Conservation (phyloP, 2,888 invertebrate genomes). For the Cynaeus angustus region DNA sequence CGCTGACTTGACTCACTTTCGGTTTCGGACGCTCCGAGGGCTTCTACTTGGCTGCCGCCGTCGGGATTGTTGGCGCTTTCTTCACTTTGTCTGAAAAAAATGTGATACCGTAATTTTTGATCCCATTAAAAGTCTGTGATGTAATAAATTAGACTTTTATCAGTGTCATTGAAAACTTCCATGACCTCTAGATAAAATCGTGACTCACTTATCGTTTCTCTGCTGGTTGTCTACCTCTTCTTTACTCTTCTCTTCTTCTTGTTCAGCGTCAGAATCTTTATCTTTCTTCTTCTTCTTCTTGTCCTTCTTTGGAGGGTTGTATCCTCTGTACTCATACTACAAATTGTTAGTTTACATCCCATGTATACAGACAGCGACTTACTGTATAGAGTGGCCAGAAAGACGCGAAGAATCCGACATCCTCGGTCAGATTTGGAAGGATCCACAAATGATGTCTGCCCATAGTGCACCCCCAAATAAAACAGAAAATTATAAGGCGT, state of each 20-base stretch:
- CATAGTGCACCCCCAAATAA: conserved; percentile 90
- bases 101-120: neutral
- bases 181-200: neutral
- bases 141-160: no score
- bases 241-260: conserved; percentile 63
- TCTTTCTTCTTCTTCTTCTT: conserved; percentile 85
- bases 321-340: conserved; percentile 88
- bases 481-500: conserved; percentile 91
- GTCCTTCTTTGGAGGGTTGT: conserved; percentile 73
- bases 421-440: conserved; percentile 98
- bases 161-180: no score
- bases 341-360: no score
- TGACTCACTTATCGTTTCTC: conserved; percentile 55
- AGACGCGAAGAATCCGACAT: conserved; percentile 98
- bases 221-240: conserved; percentile 50
- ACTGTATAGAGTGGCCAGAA: conserved; percentile 98
- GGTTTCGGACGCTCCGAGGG: conserved; percentile 77
- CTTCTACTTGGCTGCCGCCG: conserved; percentile 41
- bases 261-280: conserved; percentile 86
- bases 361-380: conserved; percentile 50
- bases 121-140: no score
- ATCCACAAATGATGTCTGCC: conserved; percentile 97
- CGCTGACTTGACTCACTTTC: conserved; percentile 88
- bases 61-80: conserved; percentile 2
- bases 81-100: conserved; percentile 20